A percentile compares a stretch with the other conserved stretches of the same genome.
phyloP scores from a whole-genome alignment of 1,140 invertebrate species.

The Copidosoma floridanum region DNA sequence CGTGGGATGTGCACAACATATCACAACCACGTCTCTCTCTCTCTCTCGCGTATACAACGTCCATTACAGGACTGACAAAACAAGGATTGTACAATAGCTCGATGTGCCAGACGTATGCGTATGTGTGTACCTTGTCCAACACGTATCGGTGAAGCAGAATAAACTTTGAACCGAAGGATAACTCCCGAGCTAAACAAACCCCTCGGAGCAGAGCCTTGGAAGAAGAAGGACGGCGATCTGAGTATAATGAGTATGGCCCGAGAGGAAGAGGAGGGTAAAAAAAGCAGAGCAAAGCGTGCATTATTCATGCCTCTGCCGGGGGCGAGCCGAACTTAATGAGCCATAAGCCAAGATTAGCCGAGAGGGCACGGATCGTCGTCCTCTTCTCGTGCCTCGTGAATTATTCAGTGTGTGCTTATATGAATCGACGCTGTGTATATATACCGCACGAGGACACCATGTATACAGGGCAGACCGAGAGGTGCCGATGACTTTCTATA shows the following conservation, averaged over 20 bases:
- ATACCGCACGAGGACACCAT: conserved; percentile 38
- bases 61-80: no score
- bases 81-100: neutral
- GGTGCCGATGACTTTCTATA: conserved; percentile 1
- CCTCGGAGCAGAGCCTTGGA: no score
- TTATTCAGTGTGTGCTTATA: conserved; percentile 52
- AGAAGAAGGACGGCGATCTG: no score
- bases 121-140: neutral
- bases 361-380: no score
- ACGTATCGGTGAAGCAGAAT: no score
- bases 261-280: neutral
- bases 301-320: neutral
- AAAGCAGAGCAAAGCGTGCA: neutral
- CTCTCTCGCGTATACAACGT: no score
- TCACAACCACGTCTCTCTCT: no score
- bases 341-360: conserved; percentile 18
- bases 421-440: conserved; percentile 41
- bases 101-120: neutral
- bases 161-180: no score
- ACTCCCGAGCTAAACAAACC: no score
- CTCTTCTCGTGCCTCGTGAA: conserved; percentile 34
- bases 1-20: no score
- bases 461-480: no score
- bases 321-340: neutral
- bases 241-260: no score